Percentiles rank a stretch among this genome's conserved stretches.
Conservation (phyloP, 2,888 invertebrate genomes). For the Tyria jacobaeae region DNA sequence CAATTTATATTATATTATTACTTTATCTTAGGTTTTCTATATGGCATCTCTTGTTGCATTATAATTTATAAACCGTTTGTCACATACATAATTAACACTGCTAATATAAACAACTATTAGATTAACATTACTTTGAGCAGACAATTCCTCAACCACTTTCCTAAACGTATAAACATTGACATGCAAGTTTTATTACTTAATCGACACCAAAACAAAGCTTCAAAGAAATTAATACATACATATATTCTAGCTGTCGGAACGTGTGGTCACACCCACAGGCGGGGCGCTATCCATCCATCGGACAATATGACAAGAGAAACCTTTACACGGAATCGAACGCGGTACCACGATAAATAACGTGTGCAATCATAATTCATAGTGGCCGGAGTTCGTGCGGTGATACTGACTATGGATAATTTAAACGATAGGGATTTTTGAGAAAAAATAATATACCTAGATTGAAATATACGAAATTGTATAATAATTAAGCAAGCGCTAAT, state of each 20-base stretch:
- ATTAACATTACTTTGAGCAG: background rate
- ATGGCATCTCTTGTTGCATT: no score
- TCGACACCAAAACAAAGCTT: slow-evolving; percentile 14
- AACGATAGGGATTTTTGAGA: slow-evolving; percentile 6
- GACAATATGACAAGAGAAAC: slow-evolving; percentile 70
- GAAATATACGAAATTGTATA: background rate
- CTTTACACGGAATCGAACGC: slow-evolving; percentile 62
- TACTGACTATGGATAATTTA: background rate
- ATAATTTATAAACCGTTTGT: no score
- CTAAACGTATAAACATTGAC: background rate
- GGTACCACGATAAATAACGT: slow-evolving; percentile 70
- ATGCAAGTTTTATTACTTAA: slow-evolving; percentile 7
- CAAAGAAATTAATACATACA: slow-evolving; percentile 44
- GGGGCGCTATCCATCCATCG: slow-evolving; percentile 55
- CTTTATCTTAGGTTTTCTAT: no score
- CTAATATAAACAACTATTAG: background rate
- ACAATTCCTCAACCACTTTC: background rate
- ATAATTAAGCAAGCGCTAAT: background rate
- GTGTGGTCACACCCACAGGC: slow-evolving; percentile 39
- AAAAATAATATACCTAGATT: slow-evolving; percentile 5
- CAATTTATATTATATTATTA: no score
- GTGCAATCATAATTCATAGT: slow-evolving; percentile 68
- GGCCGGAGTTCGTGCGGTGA: slow-evolving; percentile 25
- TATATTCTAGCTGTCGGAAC: slow-evolving; percentile 31
- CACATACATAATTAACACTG: no score